Evolutionary conservation across 1,140 invertebrate species (phyloP).

Genomic region (Oryzaephilus surinamensis): DNA sequence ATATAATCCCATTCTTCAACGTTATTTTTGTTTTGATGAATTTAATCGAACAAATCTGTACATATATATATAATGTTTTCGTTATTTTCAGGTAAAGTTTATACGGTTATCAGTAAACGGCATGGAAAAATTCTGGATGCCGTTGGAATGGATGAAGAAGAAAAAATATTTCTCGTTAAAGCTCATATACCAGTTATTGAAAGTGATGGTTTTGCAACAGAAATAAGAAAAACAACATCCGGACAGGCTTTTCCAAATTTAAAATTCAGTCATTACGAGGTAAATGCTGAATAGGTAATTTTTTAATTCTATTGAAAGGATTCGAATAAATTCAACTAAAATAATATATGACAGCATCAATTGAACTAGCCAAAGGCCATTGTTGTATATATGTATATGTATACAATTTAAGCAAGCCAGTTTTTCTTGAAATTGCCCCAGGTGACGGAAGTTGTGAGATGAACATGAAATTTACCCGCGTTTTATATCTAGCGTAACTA

Average conservation of each 20-base stretch:
- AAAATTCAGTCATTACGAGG: constrained; percentile 95
- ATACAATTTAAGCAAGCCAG: background rate
- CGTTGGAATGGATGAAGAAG: constrained; percentile 81
- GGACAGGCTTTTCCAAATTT: constrained; percentile 92
- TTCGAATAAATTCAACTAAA: too few relatives aligned
- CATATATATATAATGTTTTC: too few relatives aligned
- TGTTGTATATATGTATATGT: too few relatives aligned
- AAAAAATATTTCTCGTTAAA: constrained; percentile 76
- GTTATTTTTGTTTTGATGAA: too few relatives aligned
- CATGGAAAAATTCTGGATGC: constrained; percentile 74
- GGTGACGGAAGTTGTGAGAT: too few relatives aligned
- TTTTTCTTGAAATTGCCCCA: constrained; percentile 2
- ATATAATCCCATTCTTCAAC: too few relatives aligned
- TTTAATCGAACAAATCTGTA: too few relatives aligned
- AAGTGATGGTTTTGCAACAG: constrained; percentile 89
- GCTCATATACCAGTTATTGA: constrained; percentile 90
- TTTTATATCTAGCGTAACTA: too few relatives aligned
- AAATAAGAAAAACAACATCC: constrained; percentile 88
- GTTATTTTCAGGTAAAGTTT: too few relatives aligned
- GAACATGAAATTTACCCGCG: too few relatives aligned
- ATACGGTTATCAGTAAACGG: constrained; percentile 79
- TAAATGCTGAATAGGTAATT: too few relatives aligned
- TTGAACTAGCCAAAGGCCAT: background rate
- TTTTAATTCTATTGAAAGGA: too few relatives aligned
- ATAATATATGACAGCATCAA: background rate